A percentile compares a stretch with the other conserved stretches of the same genome.
Conservation (phyloP, 2,888 invertebrate species). For the Tipula unca region DNA sequence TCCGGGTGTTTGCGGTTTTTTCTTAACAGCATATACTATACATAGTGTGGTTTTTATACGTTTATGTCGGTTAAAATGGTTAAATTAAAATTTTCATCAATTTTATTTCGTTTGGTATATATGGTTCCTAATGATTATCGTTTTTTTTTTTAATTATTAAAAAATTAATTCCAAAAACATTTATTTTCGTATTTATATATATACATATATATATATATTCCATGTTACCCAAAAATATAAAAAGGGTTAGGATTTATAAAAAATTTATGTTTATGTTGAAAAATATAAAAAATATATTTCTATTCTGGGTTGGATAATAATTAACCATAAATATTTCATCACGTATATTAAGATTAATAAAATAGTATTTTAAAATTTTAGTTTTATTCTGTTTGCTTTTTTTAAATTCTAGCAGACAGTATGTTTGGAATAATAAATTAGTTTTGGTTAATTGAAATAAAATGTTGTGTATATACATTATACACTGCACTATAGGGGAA, state of each 20-base stretch:
- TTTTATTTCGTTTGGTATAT: not conserved
- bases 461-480: too few species aligned
- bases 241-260: not conserved
- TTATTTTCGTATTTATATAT: not conserved
- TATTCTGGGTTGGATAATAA: not conserved
- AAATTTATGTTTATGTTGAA: not conserved
- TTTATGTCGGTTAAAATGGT: not conserved
- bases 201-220: too few species aligned
- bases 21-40: not conserved
- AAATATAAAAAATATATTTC: not conserved
- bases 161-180: not conserved
- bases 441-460: not conserved
- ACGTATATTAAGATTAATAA: conserved; percentile 14
- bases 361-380: not conserved
- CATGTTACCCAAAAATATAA: not conserved
- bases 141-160: not conserved
- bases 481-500: too few species aligned
- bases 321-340: conserved; percentile 8
- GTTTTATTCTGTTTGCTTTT: not conserved
- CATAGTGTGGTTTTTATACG: not conserved
- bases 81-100: not conserved
- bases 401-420: not conserved
- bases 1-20: not conserved
- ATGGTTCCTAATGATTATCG: not conserved
- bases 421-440: not conserved